These are phyloP conservation scores for Distichodus sexfasciatus DNA, from an alignment of 2,797 vertebrate genomes.

Conservation along the genomic window DNA sequence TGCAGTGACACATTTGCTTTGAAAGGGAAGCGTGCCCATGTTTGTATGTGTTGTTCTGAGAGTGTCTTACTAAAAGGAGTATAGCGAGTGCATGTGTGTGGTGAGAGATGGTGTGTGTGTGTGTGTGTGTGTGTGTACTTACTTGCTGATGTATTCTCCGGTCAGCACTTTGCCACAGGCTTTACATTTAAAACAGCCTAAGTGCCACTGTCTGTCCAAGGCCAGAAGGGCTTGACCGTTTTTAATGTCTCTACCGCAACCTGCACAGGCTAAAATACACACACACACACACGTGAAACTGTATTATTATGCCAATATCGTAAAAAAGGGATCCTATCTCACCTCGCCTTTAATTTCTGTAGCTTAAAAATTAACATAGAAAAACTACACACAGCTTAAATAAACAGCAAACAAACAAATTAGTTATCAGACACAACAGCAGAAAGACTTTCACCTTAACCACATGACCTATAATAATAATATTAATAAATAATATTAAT, in stretches of 20 bases:
- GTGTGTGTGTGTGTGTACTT: conserved; percentile 53
- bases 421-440: too few relatives aligned
- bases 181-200: conserved; percentile 96
- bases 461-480: too few relatives aligned
- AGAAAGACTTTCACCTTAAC: too few relatives aligned
- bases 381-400: too few relatives aligned
- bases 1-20: neutral
- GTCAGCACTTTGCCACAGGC: conserved; percentile 86
- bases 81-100: neutral
- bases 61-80: too few relatives aligned
- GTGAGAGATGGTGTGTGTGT: neutral
- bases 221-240: conserved; percentile 92
- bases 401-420: too few relatives aligned
- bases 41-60: neutral
- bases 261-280: conserved; percentile 81
- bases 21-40: neutral
- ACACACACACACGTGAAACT: conserved; percentile 33
- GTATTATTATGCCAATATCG: neutral
- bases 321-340: neutral
- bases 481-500: too few relatives aligned
- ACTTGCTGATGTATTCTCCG: conserved; percentile 98
- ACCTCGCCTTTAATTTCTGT: neutral
- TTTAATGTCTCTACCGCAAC: conserved; percentile 93
- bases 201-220: conserved; percentile 90
- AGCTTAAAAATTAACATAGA: too few relatives aligned